These are phyloP conservation scores for Stegostoma tigrinum DNA, from an alignment of 2,113 vertebrate genomes.

Conservation along the genomic window DNA sequence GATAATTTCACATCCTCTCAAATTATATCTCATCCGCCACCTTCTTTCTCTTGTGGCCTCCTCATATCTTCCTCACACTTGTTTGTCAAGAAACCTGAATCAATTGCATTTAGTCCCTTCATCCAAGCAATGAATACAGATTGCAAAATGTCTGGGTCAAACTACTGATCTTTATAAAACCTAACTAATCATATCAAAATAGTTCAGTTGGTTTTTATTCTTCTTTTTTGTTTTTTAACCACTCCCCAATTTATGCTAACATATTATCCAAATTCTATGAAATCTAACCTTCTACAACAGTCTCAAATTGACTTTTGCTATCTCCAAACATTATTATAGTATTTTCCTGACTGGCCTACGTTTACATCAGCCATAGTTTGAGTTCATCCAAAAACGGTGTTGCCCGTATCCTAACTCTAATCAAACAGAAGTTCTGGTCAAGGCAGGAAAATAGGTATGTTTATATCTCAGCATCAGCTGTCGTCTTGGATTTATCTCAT, in stretches of 20 bases:
- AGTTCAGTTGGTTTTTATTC: background rate
- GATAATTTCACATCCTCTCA: slow-evolving; percentile 31
- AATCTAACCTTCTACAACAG: background rate
- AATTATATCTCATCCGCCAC: background rate
- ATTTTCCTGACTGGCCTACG: background rate
- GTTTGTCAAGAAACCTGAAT: too few relatives aligned
- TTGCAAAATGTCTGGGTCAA: background rate
- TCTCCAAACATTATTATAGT: background rate
- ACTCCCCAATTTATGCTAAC: background rate
- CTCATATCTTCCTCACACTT: background rate
- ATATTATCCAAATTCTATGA: background rate
- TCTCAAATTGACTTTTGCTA: too few relatives aligned
- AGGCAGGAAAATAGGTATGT: too few relatives aligned
- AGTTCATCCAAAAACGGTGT: background rate
- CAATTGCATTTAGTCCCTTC: too few relatives aligned
- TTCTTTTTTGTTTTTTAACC: background rate
- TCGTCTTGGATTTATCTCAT: too few relatives aligned
- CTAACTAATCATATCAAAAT: background rate
- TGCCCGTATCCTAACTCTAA: too few relatives aligned
- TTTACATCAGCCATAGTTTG: background rate
- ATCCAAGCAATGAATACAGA: too few relatives aligned
- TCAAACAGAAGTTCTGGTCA: background rate
- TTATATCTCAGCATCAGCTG: too few relatives aligned
- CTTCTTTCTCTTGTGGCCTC: background rate
- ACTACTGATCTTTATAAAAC: background rate